phyloP scores from a whole-genome alignment of 2,888 invertebrate species.

The Mimas tiliae region DNA sequence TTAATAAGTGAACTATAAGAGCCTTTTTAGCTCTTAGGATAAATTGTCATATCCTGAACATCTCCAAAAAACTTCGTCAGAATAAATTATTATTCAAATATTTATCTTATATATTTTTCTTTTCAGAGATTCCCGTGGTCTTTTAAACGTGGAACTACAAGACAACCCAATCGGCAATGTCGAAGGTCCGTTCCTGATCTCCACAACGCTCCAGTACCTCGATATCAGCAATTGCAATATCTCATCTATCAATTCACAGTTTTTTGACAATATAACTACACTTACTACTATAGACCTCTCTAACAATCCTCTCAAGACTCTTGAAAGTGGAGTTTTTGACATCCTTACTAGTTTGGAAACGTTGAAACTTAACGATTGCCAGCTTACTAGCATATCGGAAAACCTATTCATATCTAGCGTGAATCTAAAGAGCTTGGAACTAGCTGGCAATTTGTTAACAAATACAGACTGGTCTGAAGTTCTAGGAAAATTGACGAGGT shows the following conservation, averaged over 20 bases:
- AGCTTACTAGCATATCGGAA: conserved; percentile 84
- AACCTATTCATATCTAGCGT: conserved; percentile 83
- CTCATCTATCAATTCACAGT: conserved; percentile 83
- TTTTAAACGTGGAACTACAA: conserved; percentile 88
- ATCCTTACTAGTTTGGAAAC: conserved; percentile 87
- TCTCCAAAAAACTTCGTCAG: too few relatives aligned
- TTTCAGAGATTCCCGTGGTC: conserved; percentile 87
- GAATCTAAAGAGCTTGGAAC: conserved; percentile 86
- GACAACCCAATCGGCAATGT: conserved; percentile 86
- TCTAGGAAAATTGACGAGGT: conserved; percentile 83
- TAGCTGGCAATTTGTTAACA: conserved; percentile 85
- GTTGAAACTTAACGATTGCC: conserved; percentile 87
- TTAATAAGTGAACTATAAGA: background rate
- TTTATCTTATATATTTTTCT: background rate
- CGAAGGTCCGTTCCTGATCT: conserved; percentile 87
- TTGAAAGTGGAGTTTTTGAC: conserved; percentile 86
- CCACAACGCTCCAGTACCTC: conserved; percentile 87
- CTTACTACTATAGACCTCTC: conserved; percentile 89
- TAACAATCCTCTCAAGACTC: conserved; percentile 85
- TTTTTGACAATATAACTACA: conserved; percentile 88
- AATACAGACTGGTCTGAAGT: conserved; percentile 86
- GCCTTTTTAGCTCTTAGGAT: too few relatives aligned
- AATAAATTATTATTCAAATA: background rate
- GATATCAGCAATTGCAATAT: conserved; percentile 88
- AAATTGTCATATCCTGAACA: too few relatives aligned